phyloP scores from a whole-genome alignment of 2,888 invertebrate species.

The Caenorhabditis sp. region DNA sequence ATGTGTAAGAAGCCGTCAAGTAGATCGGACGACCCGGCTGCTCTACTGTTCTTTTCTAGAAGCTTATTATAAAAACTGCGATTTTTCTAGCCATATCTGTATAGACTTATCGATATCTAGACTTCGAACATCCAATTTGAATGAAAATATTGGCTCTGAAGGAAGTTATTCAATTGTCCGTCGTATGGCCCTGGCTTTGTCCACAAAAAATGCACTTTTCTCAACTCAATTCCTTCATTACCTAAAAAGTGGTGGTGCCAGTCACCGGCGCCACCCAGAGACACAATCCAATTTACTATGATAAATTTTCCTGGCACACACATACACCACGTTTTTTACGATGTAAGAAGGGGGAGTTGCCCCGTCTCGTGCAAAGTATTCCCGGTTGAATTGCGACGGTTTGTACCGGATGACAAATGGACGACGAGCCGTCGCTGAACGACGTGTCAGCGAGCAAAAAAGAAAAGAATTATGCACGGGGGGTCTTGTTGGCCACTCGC shows the following conservation, averaged over 20 bases:
- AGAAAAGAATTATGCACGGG: slow-evolving; percentile 57
- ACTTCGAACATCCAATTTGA: too few relatives aligned
- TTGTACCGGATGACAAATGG: slow-evolving; percentile 35
- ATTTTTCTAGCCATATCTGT: too few relatives aligned
- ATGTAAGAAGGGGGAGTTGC: slow-evolving; percentile 4
- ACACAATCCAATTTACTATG: slow-evolving; percentile 47
- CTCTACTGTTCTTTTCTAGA: too few relatives aligned
- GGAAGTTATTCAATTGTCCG: too few relatives aligned
- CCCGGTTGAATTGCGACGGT: slow-evolving; percentile 53
- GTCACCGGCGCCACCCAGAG: slow-evolving; percentile 43
- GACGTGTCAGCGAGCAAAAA: slow-evolving; percentile 49
- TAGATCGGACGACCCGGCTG: too few relatives aligned
- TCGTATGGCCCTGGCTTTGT: too few relatives aligned
- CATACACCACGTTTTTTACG: slow-evolving; percentile 29
- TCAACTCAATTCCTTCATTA: slow-evolving; percentile 30
- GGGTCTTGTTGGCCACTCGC: slow-evolving; percentile 28
- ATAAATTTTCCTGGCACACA: slow-evolving; percentile 31
- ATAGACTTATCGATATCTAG: too few relatives aligned
- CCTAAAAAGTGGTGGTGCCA: slow-evolving; percentile 45
- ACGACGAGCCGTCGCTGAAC: slow-evolving; percentile 18
- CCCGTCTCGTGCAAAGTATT: slow-evolving; percentile 26
- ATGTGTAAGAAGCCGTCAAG: too few relatives aligned
- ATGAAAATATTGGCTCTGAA: too few relatives aligned
- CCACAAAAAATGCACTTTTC: slow-evolving; percentile 20
- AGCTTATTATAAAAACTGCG: too few relatives aligned